A percentile compares a stretch with the other conserved stretches of the same genome.
phyloP scores from a whole-genome alignment of 2,888 invertebrate genomes.

The Rhimphoctona megacephalus region DNA sequence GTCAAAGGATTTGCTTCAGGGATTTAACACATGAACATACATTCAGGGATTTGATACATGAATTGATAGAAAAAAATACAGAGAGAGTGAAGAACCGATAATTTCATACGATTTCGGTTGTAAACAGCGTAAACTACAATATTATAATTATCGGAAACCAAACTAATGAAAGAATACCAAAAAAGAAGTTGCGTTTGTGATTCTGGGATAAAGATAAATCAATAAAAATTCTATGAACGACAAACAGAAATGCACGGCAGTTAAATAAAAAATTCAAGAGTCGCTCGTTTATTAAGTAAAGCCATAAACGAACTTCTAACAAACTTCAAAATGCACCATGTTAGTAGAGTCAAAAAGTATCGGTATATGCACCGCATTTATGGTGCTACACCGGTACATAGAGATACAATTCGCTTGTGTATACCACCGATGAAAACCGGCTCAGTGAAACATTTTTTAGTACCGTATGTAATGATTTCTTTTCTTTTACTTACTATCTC shows the following conservation, averaged over 20 bases:
- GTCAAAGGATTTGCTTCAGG: constrained; percentile 4
- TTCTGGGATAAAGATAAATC: not conserved
- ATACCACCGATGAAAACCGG: not conserved
- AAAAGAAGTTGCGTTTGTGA: not conserved
- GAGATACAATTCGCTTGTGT: not conserved
- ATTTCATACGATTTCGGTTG: not conserved
- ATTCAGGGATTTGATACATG: not conserved
- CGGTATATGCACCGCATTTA: not conserved
- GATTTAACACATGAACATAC: not conserved
- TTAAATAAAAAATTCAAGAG: constrained; percentile 8
- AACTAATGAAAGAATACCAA: not conserved
- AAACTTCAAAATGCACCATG: not conserved
- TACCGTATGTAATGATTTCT: too few species aligned
- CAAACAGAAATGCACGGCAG: not conserved
- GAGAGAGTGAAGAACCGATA: not conserved
- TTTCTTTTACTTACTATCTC: too few species aligned
- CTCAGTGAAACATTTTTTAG: not conserved
- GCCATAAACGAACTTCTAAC: not conserved
- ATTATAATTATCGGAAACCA: not conserved
- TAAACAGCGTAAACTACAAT: not conserved
- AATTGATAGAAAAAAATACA: not conserved
- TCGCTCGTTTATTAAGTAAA: not conserved
- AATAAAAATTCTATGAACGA: not conserved
- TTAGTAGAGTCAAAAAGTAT: not conserved
- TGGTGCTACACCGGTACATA: not conserved